Evolutionary conservation across 2,888 invertebrate genomes (phyloP).

Genomic region (Rhopalosiphum nymphaeae): DNA sequence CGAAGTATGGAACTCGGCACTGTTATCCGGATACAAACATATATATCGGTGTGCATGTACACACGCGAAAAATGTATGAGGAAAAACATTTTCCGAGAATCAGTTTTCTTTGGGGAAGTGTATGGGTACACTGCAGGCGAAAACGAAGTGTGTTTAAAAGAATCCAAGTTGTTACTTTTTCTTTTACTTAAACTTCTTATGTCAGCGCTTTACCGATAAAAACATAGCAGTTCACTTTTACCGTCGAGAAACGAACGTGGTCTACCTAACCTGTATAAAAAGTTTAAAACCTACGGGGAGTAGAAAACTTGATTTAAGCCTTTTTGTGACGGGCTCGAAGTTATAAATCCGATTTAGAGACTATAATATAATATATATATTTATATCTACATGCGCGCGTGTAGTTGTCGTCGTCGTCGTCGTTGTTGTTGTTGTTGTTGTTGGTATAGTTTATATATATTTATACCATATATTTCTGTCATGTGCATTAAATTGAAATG

Average conservation of each 20-base stretch:
- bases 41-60: not conserved
- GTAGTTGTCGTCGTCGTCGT: not conserved
- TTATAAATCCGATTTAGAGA: slow-evolving; percentile 61
- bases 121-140: not conserved
- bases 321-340: slow-evolving; percentile 33
- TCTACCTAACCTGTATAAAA: slow-evolving; percentile 35
- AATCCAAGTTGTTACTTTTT: slow-evolving; percentile 40
- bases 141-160: slow-evolving; percentile 55
- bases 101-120: slow-evolving; percentile 23
- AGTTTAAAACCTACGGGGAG: slow-evolving; percentile 50
- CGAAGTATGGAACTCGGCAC: not conserved
- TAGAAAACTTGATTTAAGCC: slow-evolving; percentile 60
- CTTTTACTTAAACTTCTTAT: slow-evolving; percentile 19
- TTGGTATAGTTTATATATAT: not conserved
- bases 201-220: slow-evolving; percentile 47
- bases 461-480: not conserved
- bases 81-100: slow-evolving; percentile 28
- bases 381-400: not conserved
- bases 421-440: not conserved
- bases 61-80: not conserved
- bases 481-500: slow-evolving; percentile 44
- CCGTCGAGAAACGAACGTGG: slow-evolving; percentile 44
- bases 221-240: slow-evolving; percentile 52
- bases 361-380: not conserved
- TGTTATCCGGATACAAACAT: not conserved